Evolutionary conservation across 2,888 invertebrate genomes (phyloP).

Genomic region (Scrobipalpa atriplicella): DNA sequence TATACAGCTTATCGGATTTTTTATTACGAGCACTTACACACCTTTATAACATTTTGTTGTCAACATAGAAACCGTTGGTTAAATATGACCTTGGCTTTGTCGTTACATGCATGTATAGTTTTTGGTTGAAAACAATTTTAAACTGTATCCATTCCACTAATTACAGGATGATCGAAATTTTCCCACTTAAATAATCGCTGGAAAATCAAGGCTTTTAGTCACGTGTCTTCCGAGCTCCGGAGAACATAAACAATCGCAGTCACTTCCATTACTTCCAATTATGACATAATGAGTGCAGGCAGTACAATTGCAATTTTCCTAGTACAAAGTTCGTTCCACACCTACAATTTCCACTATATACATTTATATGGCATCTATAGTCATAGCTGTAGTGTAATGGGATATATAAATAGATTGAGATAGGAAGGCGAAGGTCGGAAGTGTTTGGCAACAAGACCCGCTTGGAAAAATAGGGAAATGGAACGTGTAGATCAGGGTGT

Average conservation of each 20-base stretch:
- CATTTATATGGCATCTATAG: conserved; percentile 23
- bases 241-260: conserved; percentile 16
- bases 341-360: conserved; percentile 2
- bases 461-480: conserved; percentile 4
- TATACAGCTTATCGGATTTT: no score
- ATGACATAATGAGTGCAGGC: conserved; percentile 36
- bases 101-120: neutral
- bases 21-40: no score
- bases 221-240: neutral
- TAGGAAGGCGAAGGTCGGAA: conserved; percentile 23
- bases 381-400: conserved; percentile 23
- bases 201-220: conserved; percentile 1
- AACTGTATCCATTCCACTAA: conserved; percentile 2
- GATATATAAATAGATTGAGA: conserved; percentile 61
- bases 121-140: neutral
- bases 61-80: neutral
- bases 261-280: conserved; percentile 23
- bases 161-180: conserved; percentile 7
- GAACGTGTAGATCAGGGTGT: neutral
- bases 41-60: neutral
- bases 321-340: conserved; percentile 67
- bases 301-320: conserved; percentile 50
- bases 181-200: neutral
- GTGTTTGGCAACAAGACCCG: conserved; percentile 23
- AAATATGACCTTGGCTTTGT: neutral